Evolutionary conservation across 2,888 invertebrate species (phyloP), one percentile per base, ranked within the genome.

Genomic region (Lasius fuliginosus): DNA sequence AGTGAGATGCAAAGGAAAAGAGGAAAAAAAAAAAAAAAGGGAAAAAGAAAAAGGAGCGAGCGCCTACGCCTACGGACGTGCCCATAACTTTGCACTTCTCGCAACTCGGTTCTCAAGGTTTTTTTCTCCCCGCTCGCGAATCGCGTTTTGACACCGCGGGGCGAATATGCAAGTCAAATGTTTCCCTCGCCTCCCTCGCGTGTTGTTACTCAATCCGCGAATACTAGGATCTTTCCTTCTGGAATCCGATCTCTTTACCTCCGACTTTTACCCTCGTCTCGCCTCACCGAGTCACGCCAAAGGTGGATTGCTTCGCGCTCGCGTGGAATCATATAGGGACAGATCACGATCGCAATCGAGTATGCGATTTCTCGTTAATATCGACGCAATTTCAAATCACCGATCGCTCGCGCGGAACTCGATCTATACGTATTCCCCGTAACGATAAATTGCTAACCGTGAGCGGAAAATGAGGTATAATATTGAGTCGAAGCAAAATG

Each of bases 91-190:
- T 30, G 42, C 23, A 42, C 68, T 56, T 77, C 75, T 36, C 49
- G 49, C 64, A n/a, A 64, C 30, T 65, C 56, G 40, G 69, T 49
- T 75, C 76, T 76, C 77, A 77, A 77, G 77, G 77, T 30, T 77
- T 42, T 65, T 69, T 23, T 23, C 23, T 77, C 77, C 56, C 12
- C 40, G 30, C 23, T 68, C 69, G 30, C n/a, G 40, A 71, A 79
- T 79, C 46, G 71, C 71, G 33, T 79, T 71, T 76, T 71, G 79
- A 60, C 60, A 79, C 79, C 79, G 36, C 79, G 73, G 73, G 79
- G 73, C 73, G 46, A 60, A 60, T 73, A 73, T 73, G 73, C 73
- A 71, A 79, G 79, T 71, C 73, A 79, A 79, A 60, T 60, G 71
- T 71, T 79, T 60, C 71, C 58, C 46, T 60, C 60, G 77, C 56